Conservation (phyloP, 2,888 invertebrate species). For the Cartodere bifasciata region DNA sequence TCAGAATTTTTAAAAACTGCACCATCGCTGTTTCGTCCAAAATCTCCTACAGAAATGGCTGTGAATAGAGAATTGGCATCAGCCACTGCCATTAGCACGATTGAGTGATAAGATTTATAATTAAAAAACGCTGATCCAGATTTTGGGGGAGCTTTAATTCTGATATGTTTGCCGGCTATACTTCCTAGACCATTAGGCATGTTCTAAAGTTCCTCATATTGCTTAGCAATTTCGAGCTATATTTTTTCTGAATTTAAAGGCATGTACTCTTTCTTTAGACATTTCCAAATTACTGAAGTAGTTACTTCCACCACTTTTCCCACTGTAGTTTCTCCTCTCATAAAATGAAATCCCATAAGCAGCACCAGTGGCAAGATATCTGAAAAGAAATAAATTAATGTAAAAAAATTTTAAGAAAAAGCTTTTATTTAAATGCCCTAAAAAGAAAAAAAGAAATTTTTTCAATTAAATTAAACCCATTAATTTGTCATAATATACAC, state of each 20-base stretch:
- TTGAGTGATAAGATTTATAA: constrained; percentile 21
- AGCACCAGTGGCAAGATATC: constrained; percentile 5
- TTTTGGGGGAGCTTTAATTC: constrained; percentile 18
- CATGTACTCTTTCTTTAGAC: too few relatives aligned
- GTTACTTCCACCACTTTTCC: constrained; percentile 3
- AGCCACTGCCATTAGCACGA: constrained; percentile 21
- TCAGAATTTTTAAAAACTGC: constrained; percentile 19
- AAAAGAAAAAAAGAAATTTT: too few relatives aligned
- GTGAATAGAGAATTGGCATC: constrained; percentile 22
- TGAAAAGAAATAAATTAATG: constrained; percentile 5
- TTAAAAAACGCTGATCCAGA: constrained; percentile 21
- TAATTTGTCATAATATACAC: too few relatives aligned
- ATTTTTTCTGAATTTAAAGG: constrained; percentile 11
- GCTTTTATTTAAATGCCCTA: too few relatives aligned
- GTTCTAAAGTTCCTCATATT: constrained; percentile 19
- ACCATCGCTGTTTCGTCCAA: constrained; percentile 19
- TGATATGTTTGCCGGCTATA: constrained; percentile 22
- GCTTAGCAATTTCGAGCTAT: constrained; percentile 18
- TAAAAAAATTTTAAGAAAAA: constrained; percentile 1
- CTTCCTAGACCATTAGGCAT: constrained; percentile 20
- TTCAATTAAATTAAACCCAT: too few relatives aligned
- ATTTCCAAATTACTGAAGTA: not conserved
- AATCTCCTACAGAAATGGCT: constrained; percentile 20
- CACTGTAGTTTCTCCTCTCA: constrained; percentile 1
- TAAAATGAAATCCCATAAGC: constrained; percentile 2